Conservation (phyloP, 2,113 vertebrate species). For the Neogobius melanostomus region DNA sequence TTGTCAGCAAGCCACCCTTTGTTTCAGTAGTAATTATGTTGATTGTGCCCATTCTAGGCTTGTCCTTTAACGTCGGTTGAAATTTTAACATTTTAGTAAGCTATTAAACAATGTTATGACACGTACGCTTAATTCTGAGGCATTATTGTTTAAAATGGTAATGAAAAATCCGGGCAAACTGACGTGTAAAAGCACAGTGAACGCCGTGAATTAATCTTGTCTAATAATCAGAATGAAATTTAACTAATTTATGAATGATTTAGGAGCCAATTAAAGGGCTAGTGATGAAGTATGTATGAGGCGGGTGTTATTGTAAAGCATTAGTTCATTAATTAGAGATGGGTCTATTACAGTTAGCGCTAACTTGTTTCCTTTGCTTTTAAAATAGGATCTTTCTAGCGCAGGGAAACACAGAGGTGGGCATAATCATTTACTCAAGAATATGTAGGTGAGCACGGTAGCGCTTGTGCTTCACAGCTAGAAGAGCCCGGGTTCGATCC, state of each 20-base stretch:
- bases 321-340: slow-evolving; percentile 8
- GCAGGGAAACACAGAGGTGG: neutral
- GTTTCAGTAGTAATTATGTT: neutral
- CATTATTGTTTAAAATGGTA: slow-evolving; percentile 2
- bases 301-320: slow-evolving; percentile 12
- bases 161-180: neutral
- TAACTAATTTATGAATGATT: slow-evolving; percentile 12
- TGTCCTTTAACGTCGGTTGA: neutral
- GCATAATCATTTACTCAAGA: too few species aligned
- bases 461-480: too few species aligned
- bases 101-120: neutral
- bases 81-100: neutral
- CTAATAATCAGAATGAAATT: slow-evolving; percentile 4
- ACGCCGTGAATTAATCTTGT: neutral
- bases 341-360: neutral
- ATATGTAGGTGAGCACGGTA: too few species aligned
- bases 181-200: neutral
- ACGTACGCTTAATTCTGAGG: neutral
- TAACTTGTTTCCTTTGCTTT: neutral
- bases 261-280: slow-evolving; percentile 2
- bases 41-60: neutral
- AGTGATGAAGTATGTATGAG: slow-evolving; percentile 5
- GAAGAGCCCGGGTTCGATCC: too few species aligned
- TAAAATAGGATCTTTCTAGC: neutral
- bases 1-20: neutral